Evolutionary conservation across 2,797 vertebrate species (phyloP).

Genomic region (Darevskia mixta): DNA sequence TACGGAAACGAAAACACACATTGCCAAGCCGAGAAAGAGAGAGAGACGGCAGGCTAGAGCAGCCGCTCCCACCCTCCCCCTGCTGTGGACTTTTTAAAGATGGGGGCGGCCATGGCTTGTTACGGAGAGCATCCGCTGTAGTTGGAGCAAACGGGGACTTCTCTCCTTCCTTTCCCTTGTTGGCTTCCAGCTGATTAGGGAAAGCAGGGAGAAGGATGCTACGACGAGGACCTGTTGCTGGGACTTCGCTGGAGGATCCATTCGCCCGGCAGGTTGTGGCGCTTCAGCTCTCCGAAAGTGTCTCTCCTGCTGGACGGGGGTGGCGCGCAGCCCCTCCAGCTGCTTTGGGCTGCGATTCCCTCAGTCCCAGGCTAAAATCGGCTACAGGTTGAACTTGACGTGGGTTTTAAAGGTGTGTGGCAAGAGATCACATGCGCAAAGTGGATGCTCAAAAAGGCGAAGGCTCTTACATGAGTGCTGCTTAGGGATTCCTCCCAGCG

Average conservation of each 20-base stretch:
- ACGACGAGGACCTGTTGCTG: too few relatives aligned
- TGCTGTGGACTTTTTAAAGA: neutral
- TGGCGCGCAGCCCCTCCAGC: neutral
- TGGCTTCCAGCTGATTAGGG: neutral
- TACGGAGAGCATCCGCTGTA: neutral
- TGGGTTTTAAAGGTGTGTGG: too few relatives aligned
- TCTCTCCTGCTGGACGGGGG: too few relatives aligned
- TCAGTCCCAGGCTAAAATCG: neutral
- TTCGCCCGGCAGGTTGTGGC: too few relatives aligned
- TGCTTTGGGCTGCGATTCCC: neutral
- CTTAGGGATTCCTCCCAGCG: too few relatives aligned
- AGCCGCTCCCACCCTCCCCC: neutral
- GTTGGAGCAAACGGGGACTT: neutral
- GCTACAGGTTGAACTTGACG: neutral
- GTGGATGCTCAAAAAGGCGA: neutral
- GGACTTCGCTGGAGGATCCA: too few relatives aligned
- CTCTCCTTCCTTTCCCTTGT: neutral
- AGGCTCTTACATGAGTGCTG: too few relatives aligned
- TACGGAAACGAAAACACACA: conserved; percentile 46
- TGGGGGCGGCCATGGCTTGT: neutral
- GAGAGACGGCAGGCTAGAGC: neutral
- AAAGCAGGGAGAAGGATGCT: neutral
- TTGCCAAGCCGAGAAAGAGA: neutral
- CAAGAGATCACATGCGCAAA: too few relatives aligned
- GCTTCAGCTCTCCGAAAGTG: too few relatives aligned